These are phyloP conservation scores for Neogobius melanostomus DNA, from an alignment of 2,113 vertebrate genomes.

Conservation along the genomic window DNA sequence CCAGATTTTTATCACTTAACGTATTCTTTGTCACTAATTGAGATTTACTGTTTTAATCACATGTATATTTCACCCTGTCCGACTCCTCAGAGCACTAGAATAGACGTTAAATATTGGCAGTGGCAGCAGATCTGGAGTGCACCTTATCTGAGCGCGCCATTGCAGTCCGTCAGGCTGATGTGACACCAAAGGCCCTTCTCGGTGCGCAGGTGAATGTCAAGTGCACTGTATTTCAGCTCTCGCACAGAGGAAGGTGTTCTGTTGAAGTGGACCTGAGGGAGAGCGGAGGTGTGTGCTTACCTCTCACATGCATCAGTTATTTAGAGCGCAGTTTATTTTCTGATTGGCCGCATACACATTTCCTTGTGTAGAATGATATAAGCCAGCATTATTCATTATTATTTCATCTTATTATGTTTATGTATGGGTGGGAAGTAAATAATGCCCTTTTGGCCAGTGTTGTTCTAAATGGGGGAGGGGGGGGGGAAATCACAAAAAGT, in stretches of 20 bases:
- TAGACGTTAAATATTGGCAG: background rate
- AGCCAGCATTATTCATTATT: background rate
- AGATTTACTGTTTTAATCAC: too few relatives aligned
- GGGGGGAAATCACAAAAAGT: too few relatives aligned
- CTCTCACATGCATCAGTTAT: background rate
- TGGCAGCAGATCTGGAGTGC: constrained; percentile 5
- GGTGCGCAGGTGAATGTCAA: constrained; percentile 38
- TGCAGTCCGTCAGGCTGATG: constrained; percentile 47
- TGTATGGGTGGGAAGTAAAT: too few relatives aligned
- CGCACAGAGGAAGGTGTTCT: constrained; percentile 32
- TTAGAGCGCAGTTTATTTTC: background rate
- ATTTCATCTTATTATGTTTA: background rate
- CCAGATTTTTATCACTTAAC: too few relatives aligned
- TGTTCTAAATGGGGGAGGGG: too few relatives aligned
- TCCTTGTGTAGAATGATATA: background rate
- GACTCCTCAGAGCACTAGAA: too few relatives aligned
- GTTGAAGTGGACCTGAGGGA: constrained; percentile 15
- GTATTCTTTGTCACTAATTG: too few relatives aligned
- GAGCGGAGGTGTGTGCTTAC: background rate
- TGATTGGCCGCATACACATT: background rate
- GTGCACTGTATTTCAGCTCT: constrained; percentile 46
- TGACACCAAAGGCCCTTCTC: constrained; percentile 50
- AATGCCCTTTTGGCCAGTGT: too few relatives aligned
- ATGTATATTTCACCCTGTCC: too few relatives aligned
- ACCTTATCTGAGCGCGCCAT: constrained; percentile 31